Percentiles rank a stretch among this genome's conserved stretches.
Evolutionary conservation across 2,888 invertebrate genomes (phyloP).

Genomic region (Dermolepida albohirtum): DNA sequence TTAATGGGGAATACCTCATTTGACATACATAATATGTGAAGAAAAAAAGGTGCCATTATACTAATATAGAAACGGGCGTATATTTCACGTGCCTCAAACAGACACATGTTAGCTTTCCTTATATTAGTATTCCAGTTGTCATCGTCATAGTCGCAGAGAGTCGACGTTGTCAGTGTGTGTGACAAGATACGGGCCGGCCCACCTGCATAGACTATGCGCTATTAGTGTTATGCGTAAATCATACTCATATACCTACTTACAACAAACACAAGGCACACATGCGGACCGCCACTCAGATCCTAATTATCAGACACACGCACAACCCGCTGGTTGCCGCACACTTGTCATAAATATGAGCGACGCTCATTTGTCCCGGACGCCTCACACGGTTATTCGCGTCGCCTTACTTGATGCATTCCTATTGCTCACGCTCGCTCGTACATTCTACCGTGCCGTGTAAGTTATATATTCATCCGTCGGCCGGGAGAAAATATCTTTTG

Average conservation of each 20-base stretch:
- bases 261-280: conserved; percentile 15
- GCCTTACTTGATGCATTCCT: conserved; percentile 23
- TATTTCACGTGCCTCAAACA: conserved; percentile 35
- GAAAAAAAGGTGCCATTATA: conserved; percentile 5
- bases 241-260: conserved; percentile 41
- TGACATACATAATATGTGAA: neutral
- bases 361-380: conserved; percentile 56
- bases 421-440: too few relatives aligned
- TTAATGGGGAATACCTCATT: too few relatives aligned
- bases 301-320: conserved; percentile 55
- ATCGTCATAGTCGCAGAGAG: conserved; percentile 8
- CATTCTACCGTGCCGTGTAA: conserved; percentile 24
- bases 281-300: conserved; percentile 51
- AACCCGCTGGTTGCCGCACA: conserved; percentile 45
- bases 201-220: conserved; percentile 61
- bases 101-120: conserved; percentile 54
- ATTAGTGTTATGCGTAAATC: conserved; percentile 51
- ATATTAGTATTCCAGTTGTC: conserved; percentile 59
- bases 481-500: too few relatives aligned
- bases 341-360: conserved; percentile 59
- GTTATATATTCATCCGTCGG: too few relatives aligned
- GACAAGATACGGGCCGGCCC: conserved; percentile 59
- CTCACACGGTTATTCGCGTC: conserved; percentile 47
- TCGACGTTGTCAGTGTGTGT: conserved; percentile 36
- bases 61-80: conserved; percentile 27